Evolutionary conservation across 2,888 invertebrate species (phyloP), one percentile per base, ranked within the genome.

Genomic region (Drosophila putrida): DNA sequence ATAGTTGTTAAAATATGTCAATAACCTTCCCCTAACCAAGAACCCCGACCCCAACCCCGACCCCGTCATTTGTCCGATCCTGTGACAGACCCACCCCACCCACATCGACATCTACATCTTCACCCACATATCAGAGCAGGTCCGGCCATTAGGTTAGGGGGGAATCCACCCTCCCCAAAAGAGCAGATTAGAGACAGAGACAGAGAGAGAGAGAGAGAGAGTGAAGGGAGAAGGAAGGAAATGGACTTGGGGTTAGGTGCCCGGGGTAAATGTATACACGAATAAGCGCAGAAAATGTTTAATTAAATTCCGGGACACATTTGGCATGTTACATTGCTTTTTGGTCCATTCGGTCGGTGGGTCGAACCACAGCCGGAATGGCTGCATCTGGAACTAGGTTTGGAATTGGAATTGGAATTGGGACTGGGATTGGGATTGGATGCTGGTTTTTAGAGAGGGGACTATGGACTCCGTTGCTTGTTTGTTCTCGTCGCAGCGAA

Each of bases 231-330:
- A 39, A 20, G 36, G 39, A 20, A 51, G 39, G 46, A 20, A 41
- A 41, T 31, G 43, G 57, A 13, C 13, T 20, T 13, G 39, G 60
- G 41, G 36, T 11, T 43, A 41, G 62, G 50, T 44, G 46, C 15
- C 46, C 10, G 46, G 75, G 80, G 57, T 70, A 80, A 57, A 76
- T 74, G 82, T 76, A 87, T 88, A 81, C 74, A 85, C 85, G 88
- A 85, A 77, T 84, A 87, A 84, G 88, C 84, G 86, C 88, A 77
- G 88, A 88, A 86, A 89, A 89, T 89, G 88, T 89, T 89, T 86
- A 89, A 86, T 86, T 86, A 86, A 86, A 86, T 86, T 89, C 85
- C 90, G 74, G 88, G 88, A 82, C 90, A 85, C 90, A 85, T 89
- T 85, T 88, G 90, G 83, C 89, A 89, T 89, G 88, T 89, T 84